These are phyloP conservation scores for Machaerirhynchus nigripectus DNA, from an alignment of 2,113 vertebrate species.

Conservation along the genomic window DNA sequence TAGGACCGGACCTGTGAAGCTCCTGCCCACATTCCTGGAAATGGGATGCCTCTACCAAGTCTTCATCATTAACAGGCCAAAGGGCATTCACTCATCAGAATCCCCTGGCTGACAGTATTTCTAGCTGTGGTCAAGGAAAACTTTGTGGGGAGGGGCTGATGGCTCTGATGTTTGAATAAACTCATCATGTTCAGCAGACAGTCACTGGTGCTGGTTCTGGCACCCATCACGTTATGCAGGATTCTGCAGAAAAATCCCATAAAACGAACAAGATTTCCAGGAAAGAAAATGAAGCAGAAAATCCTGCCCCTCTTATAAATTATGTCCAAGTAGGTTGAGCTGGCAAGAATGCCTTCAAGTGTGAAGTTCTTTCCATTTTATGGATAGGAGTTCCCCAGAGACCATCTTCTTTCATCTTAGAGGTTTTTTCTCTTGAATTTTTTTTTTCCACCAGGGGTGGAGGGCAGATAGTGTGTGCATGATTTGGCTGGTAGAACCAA, in stretches of 20 bases:
- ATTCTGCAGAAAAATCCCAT: not conserved
- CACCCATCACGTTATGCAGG: not conserved
- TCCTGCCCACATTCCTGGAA: not conserved
- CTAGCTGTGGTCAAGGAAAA: not conserved
- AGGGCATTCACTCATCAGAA: not conserved
- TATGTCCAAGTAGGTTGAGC: conserved; percentile 32
- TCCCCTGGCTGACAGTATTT: not conserved
- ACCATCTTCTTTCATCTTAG: not conserved
- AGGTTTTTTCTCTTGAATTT: not conserved
- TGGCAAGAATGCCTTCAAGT: conserved; percentile 49
- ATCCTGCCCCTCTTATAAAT: conserved; percentile 31
- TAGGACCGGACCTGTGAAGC: not conserved
- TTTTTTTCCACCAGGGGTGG: not conserved
- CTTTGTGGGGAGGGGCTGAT: not conserved
- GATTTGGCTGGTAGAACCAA: conserved; percentile 68
- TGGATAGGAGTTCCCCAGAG: not conserved
- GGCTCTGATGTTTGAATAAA: not conserved
- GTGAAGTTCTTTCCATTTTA: conserved; percentile 38
- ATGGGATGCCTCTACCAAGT: not conserved
- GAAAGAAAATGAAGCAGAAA: conserved; percentile 23
- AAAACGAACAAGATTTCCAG: not conserved
- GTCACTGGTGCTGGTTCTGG: not conserved
- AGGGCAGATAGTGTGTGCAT: conserved; percentile 39
- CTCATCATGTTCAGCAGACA: not conserved
- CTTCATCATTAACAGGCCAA: not conserved